These are phyloP conservation scores for Eudorcas thomsonii DNA, from an alignment of 2,113 vertebrate genomes.

Conservation along the genomic window DNA sequence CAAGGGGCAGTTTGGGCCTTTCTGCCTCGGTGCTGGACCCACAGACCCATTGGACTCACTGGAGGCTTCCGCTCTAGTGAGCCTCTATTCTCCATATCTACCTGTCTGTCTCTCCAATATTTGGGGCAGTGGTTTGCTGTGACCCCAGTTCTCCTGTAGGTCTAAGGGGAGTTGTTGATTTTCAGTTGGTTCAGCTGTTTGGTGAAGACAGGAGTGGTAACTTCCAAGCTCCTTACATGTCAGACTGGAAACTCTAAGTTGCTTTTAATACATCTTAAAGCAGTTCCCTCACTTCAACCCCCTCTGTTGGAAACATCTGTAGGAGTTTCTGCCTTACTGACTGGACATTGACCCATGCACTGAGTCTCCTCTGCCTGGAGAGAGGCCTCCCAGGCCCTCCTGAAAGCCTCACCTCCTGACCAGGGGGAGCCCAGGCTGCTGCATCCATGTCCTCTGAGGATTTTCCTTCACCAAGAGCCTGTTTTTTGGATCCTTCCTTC, in stretches of 20 bases:
- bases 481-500: neutral
- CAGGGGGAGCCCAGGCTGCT: accelerated
- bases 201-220: neutral
- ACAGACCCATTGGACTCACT: neutral
- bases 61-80: neutral
- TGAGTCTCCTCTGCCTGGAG: neutral
- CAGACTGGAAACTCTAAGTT: neutral
- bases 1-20: neutral
- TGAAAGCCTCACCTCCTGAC: neutral
- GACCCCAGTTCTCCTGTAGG: neutral
- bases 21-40: neutral
- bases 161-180: neutral
- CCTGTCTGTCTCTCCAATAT: neutral
- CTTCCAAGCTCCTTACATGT: neutral
- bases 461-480: neutral
- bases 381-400: neutral
- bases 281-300: neutral
- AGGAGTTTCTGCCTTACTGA: neutral
- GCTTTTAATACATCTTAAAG: neutral
- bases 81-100: neutral
- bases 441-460: neutral
- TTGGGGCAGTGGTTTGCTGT: neutral
- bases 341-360: neutral
- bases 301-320: neutral
- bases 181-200: neutral